Evolutionary conservation across 2,113 vertebrate species (phyloP), one percentile per base, ranked within the genome.

Genomic region (Corapipo altera): DNA sequence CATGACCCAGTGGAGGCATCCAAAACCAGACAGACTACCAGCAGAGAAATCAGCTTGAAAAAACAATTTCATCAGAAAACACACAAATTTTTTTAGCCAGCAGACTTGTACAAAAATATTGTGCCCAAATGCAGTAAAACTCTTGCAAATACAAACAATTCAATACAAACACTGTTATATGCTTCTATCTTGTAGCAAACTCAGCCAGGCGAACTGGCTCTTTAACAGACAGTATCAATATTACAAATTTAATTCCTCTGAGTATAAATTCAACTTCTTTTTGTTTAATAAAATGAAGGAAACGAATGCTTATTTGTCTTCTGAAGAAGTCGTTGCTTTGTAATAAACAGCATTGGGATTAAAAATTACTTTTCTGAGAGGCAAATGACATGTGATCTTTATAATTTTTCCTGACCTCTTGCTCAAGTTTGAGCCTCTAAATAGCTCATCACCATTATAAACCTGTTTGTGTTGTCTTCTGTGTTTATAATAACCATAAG

Each of bases 401-500:
- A 23, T 44, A 3, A 74, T 71, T 82, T 91, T 58, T 67, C 51
- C 66, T 69, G 59, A 72, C 43, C 57, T 95, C 55, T 62, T 33
- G 23, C 39, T 65, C 43, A 51, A 72, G 48, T 74, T 49, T 52
- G 32, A 73, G 39, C 37, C 76, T 88, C 55, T 88, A 85, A 91
- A 84, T 69, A 94, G 28, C 52, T 86, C 44, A 75, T 75, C 65
- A 67, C 37, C 35, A 41, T 93, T 84, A 70, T 18, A 87, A 94
- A 85, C 15, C 28, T 82, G 48, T 39, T 87, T 73, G 44, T 58
- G 66, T 76, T 91, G 28, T 55, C 58, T 81, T 89, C 58, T 66
- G 57, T 89, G 76, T 77, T 89, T 91, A 27, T 79, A 96, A 87
- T 73, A 94, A 77, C n/a, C 15, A 32, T n/a, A 74, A 82, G 20